Base-by-base conservation (phyloP, 2,888 invertebrate genomes). In the Sarcophaga variegata region DNA sequence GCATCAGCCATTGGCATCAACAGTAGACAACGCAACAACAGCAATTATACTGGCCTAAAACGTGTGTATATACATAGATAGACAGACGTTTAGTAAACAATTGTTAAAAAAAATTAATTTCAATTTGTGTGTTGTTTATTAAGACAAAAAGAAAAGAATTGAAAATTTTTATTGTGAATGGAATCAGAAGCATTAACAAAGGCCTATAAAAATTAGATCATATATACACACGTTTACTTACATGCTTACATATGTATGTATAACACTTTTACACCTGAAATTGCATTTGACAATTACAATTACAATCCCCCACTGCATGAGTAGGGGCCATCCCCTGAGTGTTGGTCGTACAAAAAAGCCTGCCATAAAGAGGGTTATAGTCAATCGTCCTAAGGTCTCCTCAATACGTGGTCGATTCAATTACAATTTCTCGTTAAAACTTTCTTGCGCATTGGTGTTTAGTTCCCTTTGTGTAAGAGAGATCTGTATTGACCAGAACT, bases 101-200 rank as follows among this genome's bases (percentile, higher is more conserved):
- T 78, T 78, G 78, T 70, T 22, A 70, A 70, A 78, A 78, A 81
- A 83, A 81, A 78, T 86, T 75, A 78, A 83, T 86, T 83, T 86
- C 69, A 83, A 83, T 81, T 86, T 83, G 80, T 81, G 72, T 80
- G 45, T 70, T 62, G 10, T 62, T 37, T 81, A 63, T 37, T 81
- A 63, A 76, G 78, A 67, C 63, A 81, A 72, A 66, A 75, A 12
- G 4, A 54, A 54, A 54, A 54, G 0, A 4, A 54, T 14, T 14
- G 3, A 69, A 77, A 77, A 77, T 60, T 72, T 77, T 20, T 20
- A 77, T 60, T 82, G 64, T 78, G 60, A 85, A 78, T 74, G 60
- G 72, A 37, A 25, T 27, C 64, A n/a, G 11, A 71, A 10, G 17
- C 17, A 76, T 72, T 75, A 54, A 87, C 78, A 84, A 84, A 81